Base-by-base conservation (phyloP, 1,140 invertebrate genomes). In the Agrypnia vestita region DNA sequence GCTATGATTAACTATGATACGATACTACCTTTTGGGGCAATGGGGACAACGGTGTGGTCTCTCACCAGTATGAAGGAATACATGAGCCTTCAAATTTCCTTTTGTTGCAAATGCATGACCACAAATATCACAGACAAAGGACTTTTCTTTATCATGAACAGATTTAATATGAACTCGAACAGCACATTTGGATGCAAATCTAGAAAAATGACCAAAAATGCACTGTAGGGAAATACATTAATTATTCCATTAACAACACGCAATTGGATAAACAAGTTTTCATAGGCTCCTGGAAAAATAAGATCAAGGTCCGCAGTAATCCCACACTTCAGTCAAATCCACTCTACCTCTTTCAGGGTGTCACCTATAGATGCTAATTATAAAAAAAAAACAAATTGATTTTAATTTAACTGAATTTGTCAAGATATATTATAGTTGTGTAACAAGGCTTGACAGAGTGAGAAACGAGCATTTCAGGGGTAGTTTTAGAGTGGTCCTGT, bases 71-170 rank as follows among this genome's bases (percentile, higher is more conserved):
- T 83, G 81, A 7, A 75, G 19, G 11, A 76, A 51, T 44, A 59
- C 13, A 51, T 83, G 81, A 47, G 76, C 59, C 71, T 78, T 69
- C 25, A 83, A 75, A 76, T 83, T 83, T 11, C 75, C 81, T 55
- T 83, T 80, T 44, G 56, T 78, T 17, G 35, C 72, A n/a, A 80
- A 83, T 12, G 78, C 72, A 43, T 80, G 75, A 17, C 81, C 81
- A 44, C 81, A 83, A n/a, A 80, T 64, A 49, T 83, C 81, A 67
- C 81, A 83, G n/a, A 83, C 76, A 51, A 62, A 83, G 12, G 78
- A 69, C 51, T 51, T 71, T 59, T 51, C 49, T 59, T 75, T 78
- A 47, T 80, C 55, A 51, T 83, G 78, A 4, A 83, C 76, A 19
- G 79, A 69, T 17, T 55, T 78, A 11, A 78, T 44, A 49, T 83